A percentile compares a stretch with the other conserved stretches of the same genome.
Conservation (phyloP, 2,113 vertebrate species). For the Corvus moneduloides region DNA sequence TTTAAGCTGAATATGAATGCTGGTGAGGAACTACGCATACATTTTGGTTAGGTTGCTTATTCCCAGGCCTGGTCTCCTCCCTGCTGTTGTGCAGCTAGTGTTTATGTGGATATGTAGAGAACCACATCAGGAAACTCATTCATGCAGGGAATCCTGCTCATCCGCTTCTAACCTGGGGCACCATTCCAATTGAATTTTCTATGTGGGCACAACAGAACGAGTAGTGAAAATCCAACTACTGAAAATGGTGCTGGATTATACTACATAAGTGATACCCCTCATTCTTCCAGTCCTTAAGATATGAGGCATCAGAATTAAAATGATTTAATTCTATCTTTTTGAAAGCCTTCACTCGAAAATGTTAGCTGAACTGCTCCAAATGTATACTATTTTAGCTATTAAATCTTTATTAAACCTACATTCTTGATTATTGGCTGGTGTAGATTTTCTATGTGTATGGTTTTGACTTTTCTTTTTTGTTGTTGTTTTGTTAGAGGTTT, state of each 20-base stretch:
- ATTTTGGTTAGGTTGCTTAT: background rate
- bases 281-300: background rate
- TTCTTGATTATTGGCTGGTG: background rate
- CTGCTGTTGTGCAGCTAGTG: background rate
- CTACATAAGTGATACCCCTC: rapidly evolving
- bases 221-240: background rate
- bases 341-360: background rate
- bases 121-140: background rate
- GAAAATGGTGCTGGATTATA: background rate
- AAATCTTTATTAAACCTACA: background rate
- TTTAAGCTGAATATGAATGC: background rate
- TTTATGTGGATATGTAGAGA: background rate
- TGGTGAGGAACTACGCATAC: background rate
- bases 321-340: background rate
- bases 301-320: background rate
- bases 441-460: background rate
- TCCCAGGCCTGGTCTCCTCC: background rate
- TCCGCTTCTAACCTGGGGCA: background rate
- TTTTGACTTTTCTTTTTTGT: background rate
- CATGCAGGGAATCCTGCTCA: rapidly evolving
- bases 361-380: background rate
- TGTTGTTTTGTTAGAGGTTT: background rate
- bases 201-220: background rate
- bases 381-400: background rate
- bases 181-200: background rate